Conservation (phyloP, 2,888 invertebrate genomes). For the Scaptomyza cyrtandrae region DNA sequence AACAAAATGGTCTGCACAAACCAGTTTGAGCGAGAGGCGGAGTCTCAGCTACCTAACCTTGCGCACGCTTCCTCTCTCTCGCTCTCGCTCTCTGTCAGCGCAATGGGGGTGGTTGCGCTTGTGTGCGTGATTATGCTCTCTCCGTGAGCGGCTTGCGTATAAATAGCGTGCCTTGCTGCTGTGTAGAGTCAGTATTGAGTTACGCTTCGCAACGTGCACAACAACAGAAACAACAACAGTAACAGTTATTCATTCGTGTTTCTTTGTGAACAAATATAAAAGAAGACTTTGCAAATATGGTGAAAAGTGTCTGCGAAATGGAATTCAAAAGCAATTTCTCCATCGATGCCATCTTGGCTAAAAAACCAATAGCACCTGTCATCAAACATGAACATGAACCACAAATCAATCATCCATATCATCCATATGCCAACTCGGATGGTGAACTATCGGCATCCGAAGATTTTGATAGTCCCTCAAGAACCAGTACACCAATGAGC, state of each 20-base stretch:
- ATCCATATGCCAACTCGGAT: conserved; percentile 72
- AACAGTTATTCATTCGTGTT: conserved; percentile 37
- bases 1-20: conserved; percentile 71
- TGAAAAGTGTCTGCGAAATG: conserved; percentile 81
- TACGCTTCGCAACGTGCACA: conserved; percentile 59
- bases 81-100: conserved; percentile 8
- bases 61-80: background rate
- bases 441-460: conserved; percentile 79
- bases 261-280: conserved; percentile 24
- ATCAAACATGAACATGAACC: conserved; percentile 50
- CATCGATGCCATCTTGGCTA: conserved; percentile 91
- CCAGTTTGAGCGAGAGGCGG: conserved; percentile 68
- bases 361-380: conserved; percentile 77
- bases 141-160: conserved; percentile 57
- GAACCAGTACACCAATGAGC: conserved; percentile 84
- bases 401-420: conserved; percentile 39
- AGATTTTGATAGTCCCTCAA: conserved; percentile 81
- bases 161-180: conserved; percentile 70
- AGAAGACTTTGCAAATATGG: conserved; percentile 71
- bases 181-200: conserved; percentile 76
- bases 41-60: conserved; percentile 41
- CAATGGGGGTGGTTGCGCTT: conserved; percentile 15
- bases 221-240: conserved; percentile 26
- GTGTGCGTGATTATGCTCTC: conserved; percentile 10
- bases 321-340: conserved; percentile 90